phyloP scores from a whole-genome alignment of 1,140 invertebrate species.

The Uloborus diversus region DNA sequence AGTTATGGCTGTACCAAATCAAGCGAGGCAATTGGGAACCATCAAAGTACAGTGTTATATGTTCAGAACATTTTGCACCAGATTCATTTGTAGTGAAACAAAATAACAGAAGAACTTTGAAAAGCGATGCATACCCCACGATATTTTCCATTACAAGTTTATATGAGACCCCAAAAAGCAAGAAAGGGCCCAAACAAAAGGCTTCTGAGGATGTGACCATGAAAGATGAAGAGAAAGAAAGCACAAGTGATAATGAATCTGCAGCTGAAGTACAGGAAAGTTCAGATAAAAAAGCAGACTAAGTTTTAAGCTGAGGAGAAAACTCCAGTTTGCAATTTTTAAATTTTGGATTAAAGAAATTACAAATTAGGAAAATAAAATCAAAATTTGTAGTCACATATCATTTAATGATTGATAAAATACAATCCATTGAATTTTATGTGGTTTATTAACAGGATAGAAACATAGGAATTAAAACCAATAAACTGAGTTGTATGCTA shows the following conservation, averaged over 20 bases:
- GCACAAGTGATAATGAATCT: not conserved
- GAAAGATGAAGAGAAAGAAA: not conserved
- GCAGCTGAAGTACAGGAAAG: not conserved
- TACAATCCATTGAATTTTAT: no score
- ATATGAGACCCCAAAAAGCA: constrained; percentile 13
- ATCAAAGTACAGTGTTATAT: constrained; percentile 46
- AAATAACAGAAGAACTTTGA: constrained; percentile 33
- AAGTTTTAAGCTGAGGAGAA: no score
- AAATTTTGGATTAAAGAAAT: no score
- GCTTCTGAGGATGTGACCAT: not conserved
- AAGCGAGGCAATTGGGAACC: constrained; percentile 44
- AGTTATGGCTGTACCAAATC: constrained; percentile 40
- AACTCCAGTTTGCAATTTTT: no score
- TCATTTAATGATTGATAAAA: no score
- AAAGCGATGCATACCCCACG: constrained; percentile 41
- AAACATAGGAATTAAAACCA: no score
- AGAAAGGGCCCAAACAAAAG: constrained; percentile 15
- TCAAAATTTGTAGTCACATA: no score
- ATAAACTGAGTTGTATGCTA: no score
- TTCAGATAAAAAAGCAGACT: not conserved
- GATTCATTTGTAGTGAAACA: constrained; percentile 39
- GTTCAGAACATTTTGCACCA: constrained; percentile 38
- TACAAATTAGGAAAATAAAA: no score
- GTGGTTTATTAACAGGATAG: no score
- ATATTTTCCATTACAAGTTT: constrained; percentile 42